These are phyloP conservation scores for Pygoscelis antarcticus DNA, from an alignment of 2,113 vertebrate genomes.

Conservation along the genomic window DNA sequence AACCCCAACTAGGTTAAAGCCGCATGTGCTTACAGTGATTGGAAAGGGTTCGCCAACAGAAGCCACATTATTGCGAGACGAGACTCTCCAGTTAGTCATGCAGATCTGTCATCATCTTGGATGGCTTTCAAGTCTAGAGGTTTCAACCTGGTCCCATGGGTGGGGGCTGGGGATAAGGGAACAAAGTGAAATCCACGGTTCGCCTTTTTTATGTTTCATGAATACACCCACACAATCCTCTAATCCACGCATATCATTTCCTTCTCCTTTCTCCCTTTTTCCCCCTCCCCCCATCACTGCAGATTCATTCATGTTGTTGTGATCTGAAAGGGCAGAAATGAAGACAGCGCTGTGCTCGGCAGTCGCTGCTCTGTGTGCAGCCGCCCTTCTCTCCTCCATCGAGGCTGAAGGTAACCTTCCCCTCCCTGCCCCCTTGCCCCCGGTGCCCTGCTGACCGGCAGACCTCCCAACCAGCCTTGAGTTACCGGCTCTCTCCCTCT, in stretches of 20 bases:
- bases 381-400: constrained; percentile 79
- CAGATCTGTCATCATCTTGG: constrained; percentile 11
- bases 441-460: background rate
- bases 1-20: constrained; percentile 9
- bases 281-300: background rate
- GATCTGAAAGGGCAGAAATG: constrained; percentile 83
- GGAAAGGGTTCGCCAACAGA: constrained; percentile 52
- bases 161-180: constrained; percentile 17
- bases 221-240: constrained; percentile 34
- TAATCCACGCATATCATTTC: constrained; percentile 44
- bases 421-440: background rate
- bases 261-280: constrained; percentile 13
- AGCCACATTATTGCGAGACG: constrained; percentile 13
- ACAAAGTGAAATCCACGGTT: background rate
- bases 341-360: constrained; percentile 81
- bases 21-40: background rate
- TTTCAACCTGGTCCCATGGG: constrained; percentile 51
- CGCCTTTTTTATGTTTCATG: background rate
- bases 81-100: constrained; percentile 27
- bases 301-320: constrained; percentile 89
- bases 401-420: constrained; percentile 90
- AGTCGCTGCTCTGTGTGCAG: constrained; percentile 79
- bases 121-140: background rate
- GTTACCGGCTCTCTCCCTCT: constrained; percentile 13
- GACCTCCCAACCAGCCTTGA: background rate